Evolutionary conservation across 2,797 vertebrate species (phyloP).

Genomic region (Sandelia bainsii): DNA sequence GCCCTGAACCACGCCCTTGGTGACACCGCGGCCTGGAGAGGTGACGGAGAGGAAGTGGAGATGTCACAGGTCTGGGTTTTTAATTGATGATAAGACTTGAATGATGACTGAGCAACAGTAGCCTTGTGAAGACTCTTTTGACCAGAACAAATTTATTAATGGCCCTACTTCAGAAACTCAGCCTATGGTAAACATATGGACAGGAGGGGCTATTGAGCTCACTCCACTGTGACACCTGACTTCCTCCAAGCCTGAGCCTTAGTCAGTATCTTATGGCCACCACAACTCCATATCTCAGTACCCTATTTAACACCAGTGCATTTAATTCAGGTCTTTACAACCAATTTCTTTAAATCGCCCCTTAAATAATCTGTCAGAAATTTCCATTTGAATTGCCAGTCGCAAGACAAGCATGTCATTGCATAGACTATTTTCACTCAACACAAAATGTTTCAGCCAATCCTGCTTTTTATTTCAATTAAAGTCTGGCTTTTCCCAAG

Average conservation of each 20-base stretch:
- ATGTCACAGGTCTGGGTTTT: constrained; percentile 66
- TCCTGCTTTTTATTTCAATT: not conserved
- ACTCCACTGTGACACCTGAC: constrained; percentile 56
- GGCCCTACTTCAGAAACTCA: constrained; percentile 55
- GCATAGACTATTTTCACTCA: no score
- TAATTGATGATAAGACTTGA: constrained; percentile 76
- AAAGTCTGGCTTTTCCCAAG: not conserved
- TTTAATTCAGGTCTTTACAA: not conserved
- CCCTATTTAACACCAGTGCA: not conserved
- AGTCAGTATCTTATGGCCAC: not conserved
- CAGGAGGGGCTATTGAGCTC: constrained; percentile 41
- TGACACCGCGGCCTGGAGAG: constrained; percentile 66
- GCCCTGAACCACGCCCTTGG: constrained; percentile 61
- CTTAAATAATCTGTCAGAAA: not conserved
- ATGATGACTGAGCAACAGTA: constrained; percentile 51
- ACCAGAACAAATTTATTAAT: constrained; percentile 65
- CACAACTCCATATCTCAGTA: not conserved
- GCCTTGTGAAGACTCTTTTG: constrained; percentile 57
- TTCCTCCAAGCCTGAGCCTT: constrained; percentile 21
- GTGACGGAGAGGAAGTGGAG: constrained; percentile 77
- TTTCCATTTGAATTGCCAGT: not conserved
- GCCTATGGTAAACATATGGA: constrained; percentile 62
- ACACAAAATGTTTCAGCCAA: no score
- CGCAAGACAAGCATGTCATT: no score
- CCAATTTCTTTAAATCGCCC: not conserved